Percentiles rank a stretch among this genome's conserved stretches.
phyloP scores from a whole-genome alignment of 2,797 vertebrate genomes.

The Mormyrops attenuatus region DNA sequence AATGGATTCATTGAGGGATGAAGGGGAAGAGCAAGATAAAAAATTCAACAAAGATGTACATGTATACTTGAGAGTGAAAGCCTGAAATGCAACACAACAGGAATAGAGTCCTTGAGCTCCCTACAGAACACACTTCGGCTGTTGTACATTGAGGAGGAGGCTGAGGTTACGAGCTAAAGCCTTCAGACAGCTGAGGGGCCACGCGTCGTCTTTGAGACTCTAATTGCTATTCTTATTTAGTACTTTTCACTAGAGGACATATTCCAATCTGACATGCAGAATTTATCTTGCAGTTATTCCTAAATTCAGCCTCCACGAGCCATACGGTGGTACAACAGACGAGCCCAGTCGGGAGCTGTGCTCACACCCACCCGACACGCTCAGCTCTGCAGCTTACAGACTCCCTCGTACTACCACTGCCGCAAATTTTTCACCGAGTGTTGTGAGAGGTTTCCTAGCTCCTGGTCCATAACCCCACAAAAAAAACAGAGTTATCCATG shows the following conservation, averaged over 20 bases:
- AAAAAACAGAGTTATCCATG: background rate
- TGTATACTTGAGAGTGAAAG: background rate
- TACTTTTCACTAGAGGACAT: background rate
- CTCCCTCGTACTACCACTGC: background rate
- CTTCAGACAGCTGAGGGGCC: background rate
- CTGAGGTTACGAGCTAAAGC: background rate
- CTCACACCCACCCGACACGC: background rate
- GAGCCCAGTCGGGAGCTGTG: background rate
- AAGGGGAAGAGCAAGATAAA: slow-evolving; percentile 21
- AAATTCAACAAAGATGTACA: background rate
- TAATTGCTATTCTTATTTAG: background rate
- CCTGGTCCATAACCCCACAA: background rate
- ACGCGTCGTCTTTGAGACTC: background rate
- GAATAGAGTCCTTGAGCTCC: background rate
- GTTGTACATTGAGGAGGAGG: background rate
- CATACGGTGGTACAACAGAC: background rate
- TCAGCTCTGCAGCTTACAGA: background rate
- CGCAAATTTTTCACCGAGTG: background rate
- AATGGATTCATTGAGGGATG: slow-evolving; percentile 23
- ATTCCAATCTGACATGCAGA: background rate
- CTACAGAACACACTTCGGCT: too few relatives aligned
- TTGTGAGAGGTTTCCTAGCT: background rate
- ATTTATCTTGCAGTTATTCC: background rate
- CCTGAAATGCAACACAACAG: background rate
- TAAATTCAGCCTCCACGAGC: background rate